A percentile compares a stretch with the other conserved stretches of the same genome.
phyloP scores from a whole-genome alignment of 2,113 vertebrate species.

The Lepidothrix coronata region DNA sequence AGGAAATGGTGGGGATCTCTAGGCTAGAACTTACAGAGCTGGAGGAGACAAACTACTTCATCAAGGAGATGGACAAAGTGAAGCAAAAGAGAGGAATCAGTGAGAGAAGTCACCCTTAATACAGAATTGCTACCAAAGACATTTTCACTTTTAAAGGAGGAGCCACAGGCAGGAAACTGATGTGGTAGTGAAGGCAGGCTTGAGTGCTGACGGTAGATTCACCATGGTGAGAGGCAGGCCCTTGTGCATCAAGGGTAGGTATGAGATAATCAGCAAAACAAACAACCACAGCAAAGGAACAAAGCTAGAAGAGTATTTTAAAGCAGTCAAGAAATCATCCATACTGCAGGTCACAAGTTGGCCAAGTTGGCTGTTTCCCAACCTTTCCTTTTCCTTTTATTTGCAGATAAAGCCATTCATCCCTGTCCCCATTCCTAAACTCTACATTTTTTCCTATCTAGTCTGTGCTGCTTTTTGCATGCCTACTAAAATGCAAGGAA shows the following conservation, averaged over 20 bases:
- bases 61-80: not conserved
- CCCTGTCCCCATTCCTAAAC: not conserved
- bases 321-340: not conserved
- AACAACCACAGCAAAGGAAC: not conserved
- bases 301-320: not conserved
- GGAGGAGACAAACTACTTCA: not conserved
- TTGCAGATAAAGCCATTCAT: not conserved
- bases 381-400: not conserved
- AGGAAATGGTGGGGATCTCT: not conserved
- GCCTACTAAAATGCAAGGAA: not conserved
- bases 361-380: not conserved
- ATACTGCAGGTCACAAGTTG: not conserved
- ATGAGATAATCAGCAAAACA: not conserved
- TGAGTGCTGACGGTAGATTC: not conserved
- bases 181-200: not conserved
- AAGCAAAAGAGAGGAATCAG: not conserved
- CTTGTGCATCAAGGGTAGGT: not conserved
- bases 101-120: not conserved
- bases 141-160: not conserved
- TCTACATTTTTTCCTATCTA: not conserved
- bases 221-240: not conserved
- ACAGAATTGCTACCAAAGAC: not conserved
- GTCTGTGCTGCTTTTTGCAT: not conserved
- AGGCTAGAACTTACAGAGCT: not conserved
- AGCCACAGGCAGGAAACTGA: accelerated